phyloP scores from a whole-genome alignment of 1,140 invertebrate species.

The Plodia interpunctella region DNA sequence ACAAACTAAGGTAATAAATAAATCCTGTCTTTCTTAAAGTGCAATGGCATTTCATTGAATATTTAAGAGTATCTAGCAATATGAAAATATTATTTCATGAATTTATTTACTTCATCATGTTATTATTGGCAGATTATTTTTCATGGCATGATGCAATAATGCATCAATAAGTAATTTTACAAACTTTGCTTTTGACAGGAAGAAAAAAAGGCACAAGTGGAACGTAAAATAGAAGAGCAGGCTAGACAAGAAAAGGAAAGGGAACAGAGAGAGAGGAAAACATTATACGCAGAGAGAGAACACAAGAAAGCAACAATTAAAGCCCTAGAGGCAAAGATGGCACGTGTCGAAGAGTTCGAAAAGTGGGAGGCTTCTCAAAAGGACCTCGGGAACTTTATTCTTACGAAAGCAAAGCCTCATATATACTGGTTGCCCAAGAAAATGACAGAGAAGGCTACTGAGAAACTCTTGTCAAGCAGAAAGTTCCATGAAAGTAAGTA shows the following conservation, averaged over 20 bases:
- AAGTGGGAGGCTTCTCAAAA: slow-evolving; percentile 90
- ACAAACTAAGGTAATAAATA: slow-evolving; percentile 83
- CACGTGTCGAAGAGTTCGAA: slow-evolving; percentile 90
- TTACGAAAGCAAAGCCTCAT: slow-evolving; percentile 90
- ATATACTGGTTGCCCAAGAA: slow-evolving; percentile 93
- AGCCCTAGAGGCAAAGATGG: slow-evolving; percentile 94
- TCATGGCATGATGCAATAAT: no score
- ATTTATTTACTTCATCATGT: no score
- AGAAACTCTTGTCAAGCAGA: slow-evolving; percentile 71
- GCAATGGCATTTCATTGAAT: no score
- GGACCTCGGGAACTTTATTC: slow-evolving; percentile 89
- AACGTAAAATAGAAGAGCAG: slow-evolving; percentile 95
- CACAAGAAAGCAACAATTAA: slow-evolving; percentile 92
- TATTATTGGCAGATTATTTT: no score
- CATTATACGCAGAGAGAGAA: slow-evolving; percentile 90
- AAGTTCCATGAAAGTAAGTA: slow-evolving; percentile 78
- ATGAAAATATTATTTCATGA: no score
- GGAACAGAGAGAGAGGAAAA: slow-evolving; percentile 89
- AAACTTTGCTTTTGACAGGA: slow-evolving; percentile 39
- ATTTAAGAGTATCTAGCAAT: no score
- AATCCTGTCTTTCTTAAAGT: background rate
- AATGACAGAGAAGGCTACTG: slow-evolving; percentile 76
- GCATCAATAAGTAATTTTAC: no score
- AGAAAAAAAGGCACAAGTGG: slow-evolving; percentile 86
- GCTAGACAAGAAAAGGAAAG: slow-evolving; percentile 91